Percentiles rank a stretch among this genome's conserved stretches.
phyloP scores from a whole-genome alignment of 2,888 invertebrate genomes.

The Dryomyza anilis region DNA sequence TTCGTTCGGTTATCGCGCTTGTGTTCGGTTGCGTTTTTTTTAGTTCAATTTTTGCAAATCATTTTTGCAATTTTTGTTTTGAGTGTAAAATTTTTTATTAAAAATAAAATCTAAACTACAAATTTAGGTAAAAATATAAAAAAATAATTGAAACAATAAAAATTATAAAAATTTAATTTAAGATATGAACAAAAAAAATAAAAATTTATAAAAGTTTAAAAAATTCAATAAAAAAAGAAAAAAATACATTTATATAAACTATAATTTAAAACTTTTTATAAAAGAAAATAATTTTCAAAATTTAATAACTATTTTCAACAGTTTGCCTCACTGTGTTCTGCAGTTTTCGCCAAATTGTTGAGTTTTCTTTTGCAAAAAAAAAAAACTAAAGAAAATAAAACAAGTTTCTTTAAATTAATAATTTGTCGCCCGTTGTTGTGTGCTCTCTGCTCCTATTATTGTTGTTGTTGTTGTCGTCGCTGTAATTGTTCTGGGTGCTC shows the following conservation, averaged over 20 bases:
- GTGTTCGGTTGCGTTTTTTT: slow-evolving; percentile 28
- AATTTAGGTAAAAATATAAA: background rate
- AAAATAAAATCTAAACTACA: background rate
- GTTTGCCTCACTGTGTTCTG: slow-evolving; percentile 28
- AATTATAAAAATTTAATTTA: too few relatives aligned
- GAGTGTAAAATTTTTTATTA: background rate
- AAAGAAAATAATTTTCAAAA: background rate
- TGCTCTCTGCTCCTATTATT: slow-evolving; percentile 6
- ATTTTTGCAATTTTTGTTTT: slow-evolving; percentile 10
- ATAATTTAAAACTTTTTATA: background rate
- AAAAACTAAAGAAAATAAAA: slow-evolving; percentile 8
- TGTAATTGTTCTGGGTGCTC: slow-evolving; percentile 19
- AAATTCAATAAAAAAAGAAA: background rate
- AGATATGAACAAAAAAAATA: too few relatives aligned
- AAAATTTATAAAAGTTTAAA: background rate
- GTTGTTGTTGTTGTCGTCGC: slow-evolving; percentile 21
- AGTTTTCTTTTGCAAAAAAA: slow-evolving; percentile 17
- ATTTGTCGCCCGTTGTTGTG: slow-evolving; percentile 27
- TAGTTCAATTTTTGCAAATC: slow-evolving; percentile 14
- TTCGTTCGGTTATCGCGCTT: slow-evolving; percentile 37
- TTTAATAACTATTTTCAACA: background rate
- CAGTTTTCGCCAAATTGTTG: slow-evolving; percentile 27
- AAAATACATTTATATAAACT: background rate
- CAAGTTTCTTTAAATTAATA: slow-evolving; percentile 5
- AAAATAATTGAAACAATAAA: background rate